Evolutionary conservation across 2,113 vertebrate species (phyloP).

Genomic region (Dolichotis patagonum): DNA sequence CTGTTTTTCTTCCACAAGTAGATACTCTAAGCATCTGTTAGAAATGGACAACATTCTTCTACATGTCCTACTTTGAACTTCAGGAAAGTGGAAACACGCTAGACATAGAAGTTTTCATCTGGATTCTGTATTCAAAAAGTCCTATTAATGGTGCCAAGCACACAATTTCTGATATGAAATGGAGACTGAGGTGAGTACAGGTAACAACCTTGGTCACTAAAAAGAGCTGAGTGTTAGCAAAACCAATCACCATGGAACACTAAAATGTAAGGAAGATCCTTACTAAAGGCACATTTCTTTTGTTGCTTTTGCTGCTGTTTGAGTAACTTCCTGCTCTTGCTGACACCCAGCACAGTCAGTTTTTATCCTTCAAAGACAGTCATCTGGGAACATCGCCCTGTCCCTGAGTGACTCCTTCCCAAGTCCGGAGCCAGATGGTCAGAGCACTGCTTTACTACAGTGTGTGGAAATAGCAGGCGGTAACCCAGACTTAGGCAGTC

Average conservation of each 20-base stretch:
- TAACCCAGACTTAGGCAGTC: slow-evolving; percentile 18
- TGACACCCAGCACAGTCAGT: not conserved
- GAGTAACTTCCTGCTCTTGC: slow-evolving; percentile 39
- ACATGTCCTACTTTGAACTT: not conserved
- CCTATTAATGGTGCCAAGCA: not conserved
- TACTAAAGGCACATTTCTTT: not conserved
- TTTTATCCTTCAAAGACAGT: slow-evolving; percentile 60
- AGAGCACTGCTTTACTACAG: slow-evolving; percentile 22
- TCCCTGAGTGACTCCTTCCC: slow-evolving; percentile 17
- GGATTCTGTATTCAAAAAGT: not conserved
- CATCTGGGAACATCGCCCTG: slow-evolving; percentile 29
- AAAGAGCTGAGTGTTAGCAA: not conserved
- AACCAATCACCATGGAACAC: not conserved
- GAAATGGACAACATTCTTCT: not conserved
- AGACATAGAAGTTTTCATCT: not conserved
- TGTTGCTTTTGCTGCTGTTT: slow-evolving; percentile 16
- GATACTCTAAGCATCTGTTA: not conserved
- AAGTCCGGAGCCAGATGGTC: slow-evolving; percentile 4
- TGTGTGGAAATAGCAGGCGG: slow-evolving; percentile 45
- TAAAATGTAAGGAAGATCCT: not conserved
- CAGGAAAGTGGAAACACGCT: not conserved
- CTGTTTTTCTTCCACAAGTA: slow-evolving; percentile 10
- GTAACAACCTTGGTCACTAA: not conserved
- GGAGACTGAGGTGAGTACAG: not conserved
- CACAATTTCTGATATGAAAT: not conserved